Evolutionary conservation across 1,140 invertebrate genomes (phyloP).

Genomic region (Bombus affinis): DNA sequence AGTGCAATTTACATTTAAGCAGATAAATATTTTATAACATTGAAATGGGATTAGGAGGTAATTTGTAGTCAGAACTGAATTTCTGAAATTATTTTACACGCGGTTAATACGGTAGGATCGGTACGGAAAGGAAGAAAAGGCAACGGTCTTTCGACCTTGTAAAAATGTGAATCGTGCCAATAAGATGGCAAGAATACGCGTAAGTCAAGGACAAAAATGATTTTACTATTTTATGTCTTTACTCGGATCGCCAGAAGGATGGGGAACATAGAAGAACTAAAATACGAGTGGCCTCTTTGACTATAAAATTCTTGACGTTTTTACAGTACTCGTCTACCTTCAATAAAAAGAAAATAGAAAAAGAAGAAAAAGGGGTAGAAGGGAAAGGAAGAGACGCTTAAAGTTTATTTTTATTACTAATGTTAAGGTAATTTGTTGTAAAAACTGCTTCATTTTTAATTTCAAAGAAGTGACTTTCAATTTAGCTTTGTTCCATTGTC

Average conservation of each 20-base stretch:
- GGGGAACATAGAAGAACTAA: no score
- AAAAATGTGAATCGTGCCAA: not conserved
- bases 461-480: not conserved
- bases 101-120: rapidly evolving
- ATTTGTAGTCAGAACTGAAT: not conserved
- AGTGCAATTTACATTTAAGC: no score
- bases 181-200: not conserved
- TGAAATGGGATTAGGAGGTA: no score
- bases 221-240: not conserved
- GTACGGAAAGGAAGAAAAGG: no score
- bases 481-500: no score
- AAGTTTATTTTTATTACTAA: conserved; percentile 40
- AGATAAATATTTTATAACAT: rapidly evolving
- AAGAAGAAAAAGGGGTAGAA: not conserved
- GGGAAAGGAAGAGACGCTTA: not conserved
- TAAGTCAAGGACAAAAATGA: not conserved
- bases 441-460: conserved; percentile 70
- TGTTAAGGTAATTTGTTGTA: conserved; percentile 55
- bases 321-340: not conserved
- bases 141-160: no score
- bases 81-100: conserved; percentile 9
- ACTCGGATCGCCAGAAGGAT: no score
- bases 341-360: not conserved
- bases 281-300: not conserved
- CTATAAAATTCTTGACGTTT: not conserved